A percentile compares a stretch with the other conserved stretches of the same genome.
These are phyloP conservation scores for Drosophila rhopaloa DNA, from an alignment of 1,140 invertebrate genomes.

Conservation along the genomic window DNA sequence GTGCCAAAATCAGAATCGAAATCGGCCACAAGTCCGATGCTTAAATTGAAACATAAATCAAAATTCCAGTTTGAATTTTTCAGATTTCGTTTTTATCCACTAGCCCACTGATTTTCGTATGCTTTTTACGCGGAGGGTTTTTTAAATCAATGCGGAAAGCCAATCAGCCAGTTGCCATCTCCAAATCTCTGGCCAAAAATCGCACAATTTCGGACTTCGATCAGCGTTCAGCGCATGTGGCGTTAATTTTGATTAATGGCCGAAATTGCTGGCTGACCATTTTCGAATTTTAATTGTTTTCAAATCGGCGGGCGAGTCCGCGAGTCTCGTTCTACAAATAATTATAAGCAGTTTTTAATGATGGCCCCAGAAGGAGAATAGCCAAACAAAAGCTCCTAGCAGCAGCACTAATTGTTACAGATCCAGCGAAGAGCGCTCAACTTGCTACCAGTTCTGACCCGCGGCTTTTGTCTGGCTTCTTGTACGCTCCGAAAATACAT, in stretches of 20 bases:
- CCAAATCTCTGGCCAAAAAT: conserved; percentile 41
- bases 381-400: conserved; percentile 67
- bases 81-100: conserved; percentile 19
- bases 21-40: conserved; percentile 28
- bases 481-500: conserved; percentile 26
- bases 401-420: conserved; percentile 82
- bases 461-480: conserved; percentile 41
- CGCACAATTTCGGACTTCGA: conserved; percentile 37
- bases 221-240: conserved; percentile 71
- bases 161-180: conserved; percentile 53
- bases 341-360: conserved; percentile 83
- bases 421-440: conserved; percentile 71
- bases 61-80: conserved; percentile 41
- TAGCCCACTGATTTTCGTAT: conserved; percentile 48
- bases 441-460: conserved; percentile 76
- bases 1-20: conserved; percentile 65
- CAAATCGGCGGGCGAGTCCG: conserved; percentile 75
- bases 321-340: conserved; percentile 79
- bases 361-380: conserved; percentile 53
- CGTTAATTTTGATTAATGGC: conserved; percentile 83
- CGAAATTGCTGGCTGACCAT: conserved; percentile 74
- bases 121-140: conserved; percentile 18
- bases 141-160: conserved; percentile 75
- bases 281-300: conserved; percentile 81
- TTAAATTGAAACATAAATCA: conserved; percentile 64